phyloP scores from a whole-genome alignment of 1,140 invertebrate genomes.

The Rhysida immarginata region DNA sequence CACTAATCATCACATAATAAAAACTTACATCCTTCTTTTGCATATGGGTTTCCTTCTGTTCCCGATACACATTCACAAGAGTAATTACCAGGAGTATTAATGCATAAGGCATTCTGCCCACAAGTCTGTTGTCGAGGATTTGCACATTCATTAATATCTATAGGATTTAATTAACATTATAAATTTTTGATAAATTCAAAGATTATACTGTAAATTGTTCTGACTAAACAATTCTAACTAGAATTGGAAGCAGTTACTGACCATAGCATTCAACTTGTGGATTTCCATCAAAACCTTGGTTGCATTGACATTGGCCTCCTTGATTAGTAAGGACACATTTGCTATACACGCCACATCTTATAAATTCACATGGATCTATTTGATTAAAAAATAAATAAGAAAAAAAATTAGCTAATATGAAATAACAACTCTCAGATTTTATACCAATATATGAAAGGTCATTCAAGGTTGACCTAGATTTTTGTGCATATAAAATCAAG shows the following conservation, averaged over 20 bases:
- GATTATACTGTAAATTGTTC: too few species aligned
- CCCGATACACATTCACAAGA: slow-evolving; percentile 68
- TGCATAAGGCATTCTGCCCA: slow-evolving; percentile 65
- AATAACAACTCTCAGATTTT: too few species aligned
- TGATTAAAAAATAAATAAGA: background rate
- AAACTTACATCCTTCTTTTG: slow-evolving; percentile 51
- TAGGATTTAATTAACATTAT: too few species aligned
- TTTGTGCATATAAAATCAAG: too few species aligned
- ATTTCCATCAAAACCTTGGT: slow-evolving; percentile 1
- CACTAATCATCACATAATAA: too few species aligned
- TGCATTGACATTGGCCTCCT: slow-evolving; percentile 18
- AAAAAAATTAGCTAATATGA: too few species aligned
- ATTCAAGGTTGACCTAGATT: too few species aligned
- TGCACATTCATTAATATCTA: slow-evolving; percentile 64
- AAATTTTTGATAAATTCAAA: too few species aligned
- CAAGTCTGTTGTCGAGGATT: slow-evolving; percentile 53
- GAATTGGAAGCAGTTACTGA: too few species aligned
- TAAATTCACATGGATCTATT: slow-evolving; percentile 20
- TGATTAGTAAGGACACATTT: slow-evolving; percentile 15
- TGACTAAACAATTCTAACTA: too few species aligned
- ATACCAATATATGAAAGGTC: too few species aligned
- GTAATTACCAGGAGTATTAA: slow-evolving; percentile 51
- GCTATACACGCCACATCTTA: slow-evolving; percentile 19
- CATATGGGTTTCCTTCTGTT: slow-evolving; percentile 62
- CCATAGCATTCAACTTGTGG: background rate